Evolutionary conservation across 1,140 invertebrate genomes (phyloP).

Genomic region (Manduca sexta): DNA sequence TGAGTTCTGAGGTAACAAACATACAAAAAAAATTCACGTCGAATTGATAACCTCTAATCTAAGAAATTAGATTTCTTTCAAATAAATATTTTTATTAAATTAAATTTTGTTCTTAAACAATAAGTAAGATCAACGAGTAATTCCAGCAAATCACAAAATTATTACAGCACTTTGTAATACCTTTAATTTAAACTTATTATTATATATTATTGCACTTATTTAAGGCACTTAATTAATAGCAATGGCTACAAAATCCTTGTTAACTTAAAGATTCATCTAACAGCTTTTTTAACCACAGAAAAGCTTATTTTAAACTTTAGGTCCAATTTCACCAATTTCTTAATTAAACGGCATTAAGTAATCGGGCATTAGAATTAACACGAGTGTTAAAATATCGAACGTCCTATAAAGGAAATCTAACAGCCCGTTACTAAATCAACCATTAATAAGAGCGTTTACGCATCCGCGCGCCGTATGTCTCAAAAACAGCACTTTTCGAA

Average conservation of each 20-base stretch:
- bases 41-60: too few species aligned
- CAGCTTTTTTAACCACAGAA: conserved; percentile 7
- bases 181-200: conserved; percentile 9
- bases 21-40: too few species aligned
- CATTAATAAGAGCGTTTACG: too few species aligned
- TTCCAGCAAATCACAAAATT: conserved; percentile 5
- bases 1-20: too few species aligned
- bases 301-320: conserved; percentile 7
- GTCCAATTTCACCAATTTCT: too few species aligned
- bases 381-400: too few species aligned
- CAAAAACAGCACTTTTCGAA: too few species aligned
- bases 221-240: conserved; percentile 1
- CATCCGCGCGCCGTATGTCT: too few species aligned
- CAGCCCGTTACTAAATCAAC: too few species aligned
- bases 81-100: conserved; percentile 6
- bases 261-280: conserved; percentile 4
- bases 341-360: too few species aligned
- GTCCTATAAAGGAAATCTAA: too few species aligned
- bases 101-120: conserved; percentile 8
- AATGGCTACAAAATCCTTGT: conserved; percentile 3
- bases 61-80: conserved; percentile 9
- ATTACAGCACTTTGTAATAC: conserved; percentile 9
- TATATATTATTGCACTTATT: conserved; percentile 9
- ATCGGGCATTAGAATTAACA: too few species aligned
- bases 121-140: conserved; percentile 11